These are phyloP conservation scores for Seira musarum DNA, from an alignment of 2,888 invertebrate genomes.

Conservation along the genomic window DNA sequence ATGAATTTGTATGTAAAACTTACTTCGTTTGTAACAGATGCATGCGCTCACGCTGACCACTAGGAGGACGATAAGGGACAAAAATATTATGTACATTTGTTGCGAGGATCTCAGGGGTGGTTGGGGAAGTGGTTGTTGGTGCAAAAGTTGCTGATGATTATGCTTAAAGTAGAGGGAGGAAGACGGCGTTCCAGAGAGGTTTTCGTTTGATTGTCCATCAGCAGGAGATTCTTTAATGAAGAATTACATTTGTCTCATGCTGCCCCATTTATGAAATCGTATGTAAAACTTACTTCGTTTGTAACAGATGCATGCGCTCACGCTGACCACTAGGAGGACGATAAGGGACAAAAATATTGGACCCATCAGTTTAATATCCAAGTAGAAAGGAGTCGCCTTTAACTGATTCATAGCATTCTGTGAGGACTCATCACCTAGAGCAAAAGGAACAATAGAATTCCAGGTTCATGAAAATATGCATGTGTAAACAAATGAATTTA, in stretches of 20 bases:
- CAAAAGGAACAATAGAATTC: too few relatives aligned
- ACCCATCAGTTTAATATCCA: conserved; percentile 74
- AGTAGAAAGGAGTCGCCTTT: conserved; percentile 71
- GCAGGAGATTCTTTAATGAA: too few relatives aligned
- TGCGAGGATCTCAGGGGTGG: conserved; percentile 46
- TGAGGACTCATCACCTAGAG: conserved; percentile 55
- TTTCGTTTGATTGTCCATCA: conserved; percentile 67
- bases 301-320: conserved; percentile 76
- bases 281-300: conserved; percentile 73
- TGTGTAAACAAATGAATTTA: background rate
- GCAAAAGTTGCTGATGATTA: conserved; percentile 53
- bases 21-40: conserved; percentile 76
- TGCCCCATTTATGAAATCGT: conserved; percentile 46
- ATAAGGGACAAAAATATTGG: conserved; percentile 75
- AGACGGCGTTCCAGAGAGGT: conserved; percentile 65
- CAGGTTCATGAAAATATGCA: background rate
- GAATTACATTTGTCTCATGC: too few relatives aligned
- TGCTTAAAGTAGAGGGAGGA: conserved; percentile 68
- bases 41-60: conserved; percentile 76
- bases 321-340: conserved; percentile 76
- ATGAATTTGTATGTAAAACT: too few relatives aligned
- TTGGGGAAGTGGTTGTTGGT: conserved; percentile 16
- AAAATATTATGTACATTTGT: conserved; percentile 71
- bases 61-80: conserved; percentile 75
- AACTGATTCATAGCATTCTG: conserved; percentile 54